Conservation (phyloP, 2,797 vertebrate genomes). For the Pantherophis alleghaniensis region DNA sequence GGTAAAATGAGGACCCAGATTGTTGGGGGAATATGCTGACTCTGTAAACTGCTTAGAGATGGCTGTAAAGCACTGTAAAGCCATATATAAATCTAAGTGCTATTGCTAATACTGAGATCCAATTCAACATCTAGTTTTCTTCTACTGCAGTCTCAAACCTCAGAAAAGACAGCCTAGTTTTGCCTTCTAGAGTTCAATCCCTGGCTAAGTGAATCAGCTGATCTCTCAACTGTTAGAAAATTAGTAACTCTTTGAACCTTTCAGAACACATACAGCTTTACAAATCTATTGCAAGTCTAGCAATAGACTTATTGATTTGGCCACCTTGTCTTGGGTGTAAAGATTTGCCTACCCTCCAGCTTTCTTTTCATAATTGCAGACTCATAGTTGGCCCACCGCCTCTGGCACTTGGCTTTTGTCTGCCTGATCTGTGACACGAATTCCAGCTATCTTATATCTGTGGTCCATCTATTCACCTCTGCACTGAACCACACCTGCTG, state of each 20-base stretch:
- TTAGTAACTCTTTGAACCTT: neutral
- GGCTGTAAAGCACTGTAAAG: too few relatives aligned
- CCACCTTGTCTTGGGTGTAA: neutral
- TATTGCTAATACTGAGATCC: too few relatives aligned
- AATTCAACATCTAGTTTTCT: neutral
- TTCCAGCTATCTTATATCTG: neutral
- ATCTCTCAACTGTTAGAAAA: neutral
- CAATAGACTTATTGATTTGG: neutral
- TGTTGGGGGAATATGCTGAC: too few relatives aligned
- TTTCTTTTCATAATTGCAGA: neutral
- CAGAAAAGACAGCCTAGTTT: neutral
- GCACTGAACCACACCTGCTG: neutral
- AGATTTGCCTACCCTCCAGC: neutral
- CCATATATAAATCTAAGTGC: too few relatives aligned
- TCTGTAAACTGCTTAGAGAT: too few relatives aligned
- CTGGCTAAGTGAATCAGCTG: neutral
- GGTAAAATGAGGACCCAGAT: too few relatives aligned
- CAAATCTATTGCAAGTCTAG: neutral
- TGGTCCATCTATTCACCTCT: too few relatives aligned
- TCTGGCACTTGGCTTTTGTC: neutral
- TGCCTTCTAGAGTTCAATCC: neutral
- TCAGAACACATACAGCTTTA: neutral
- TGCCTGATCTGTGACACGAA: neutral
- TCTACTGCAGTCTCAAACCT: neutral
- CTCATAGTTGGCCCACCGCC: neutral